Conservation (phyloP, 2,113 vertebrate species). For the Miniopterus natalensis region DNA sequence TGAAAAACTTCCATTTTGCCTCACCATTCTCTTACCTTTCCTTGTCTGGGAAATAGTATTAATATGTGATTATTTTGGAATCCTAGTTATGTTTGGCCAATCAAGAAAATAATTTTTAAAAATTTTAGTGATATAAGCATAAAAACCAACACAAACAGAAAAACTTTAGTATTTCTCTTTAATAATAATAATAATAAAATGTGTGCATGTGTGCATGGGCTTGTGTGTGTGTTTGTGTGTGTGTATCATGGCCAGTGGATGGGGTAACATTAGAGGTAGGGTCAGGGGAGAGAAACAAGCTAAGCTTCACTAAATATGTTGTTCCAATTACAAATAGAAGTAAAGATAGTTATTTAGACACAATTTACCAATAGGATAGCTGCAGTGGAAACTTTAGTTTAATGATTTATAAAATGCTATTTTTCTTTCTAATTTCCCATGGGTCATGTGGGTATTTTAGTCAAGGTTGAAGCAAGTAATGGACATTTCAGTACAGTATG, state of each 20-base stretch:
- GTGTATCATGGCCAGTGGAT: neutral
- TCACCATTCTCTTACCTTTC: neutral
- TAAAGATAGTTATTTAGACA: conserved; percentile 68
- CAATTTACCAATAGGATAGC: conserved; percentile 70
- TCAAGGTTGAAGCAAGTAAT: conserved; percentile 74
- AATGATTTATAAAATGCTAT: conserved; percentile 83
- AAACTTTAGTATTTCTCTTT: neutral
- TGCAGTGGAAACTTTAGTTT: conserved; percentile 61
- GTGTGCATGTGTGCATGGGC: neutral
- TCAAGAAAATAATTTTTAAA: conserved; percentile 17
- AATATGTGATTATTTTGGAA: conserved; percentile 26
- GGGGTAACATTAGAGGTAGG: neutral
- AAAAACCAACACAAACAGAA: neutral
- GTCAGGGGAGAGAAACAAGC: neutral
- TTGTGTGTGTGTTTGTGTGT: neutral
- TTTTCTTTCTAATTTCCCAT: conserved; percentile 82
- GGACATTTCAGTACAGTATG: conserved; percentile 51
- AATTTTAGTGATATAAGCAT: neutral
- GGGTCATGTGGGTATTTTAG: conserved; percentile 74
- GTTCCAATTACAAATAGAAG: conserved; percentile 68
- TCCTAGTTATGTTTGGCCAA: neutral
- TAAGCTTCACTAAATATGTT: conserved; percentile 33
- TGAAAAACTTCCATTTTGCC: neutral
- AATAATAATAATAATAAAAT: neutral
- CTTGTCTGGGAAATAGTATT: neutral